These are phyloP conservation scores for Chiloscyllium punctatum DNA, from an alignment of 2,797 vertebrate genomes.

Conservation along the genomic window DNA sequence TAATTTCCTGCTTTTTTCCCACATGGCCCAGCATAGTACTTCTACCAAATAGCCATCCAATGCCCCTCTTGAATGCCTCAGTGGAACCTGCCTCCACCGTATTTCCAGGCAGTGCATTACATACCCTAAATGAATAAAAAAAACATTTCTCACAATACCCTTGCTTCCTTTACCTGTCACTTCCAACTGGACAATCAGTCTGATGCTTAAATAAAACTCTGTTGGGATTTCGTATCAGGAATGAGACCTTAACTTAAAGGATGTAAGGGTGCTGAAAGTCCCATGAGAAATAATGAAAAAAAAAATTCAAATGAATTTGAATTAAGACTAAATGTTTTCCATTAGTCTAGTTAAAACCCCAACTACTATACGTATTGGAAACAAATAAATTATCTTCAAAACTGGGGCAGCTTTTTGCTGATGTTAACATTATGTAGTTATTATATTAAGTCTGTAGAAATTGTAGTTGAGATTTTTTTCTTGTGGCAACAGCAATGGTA, in stretches of 20 bases:
- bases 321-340: not conserved
- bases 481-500: conserved; percentile 31
- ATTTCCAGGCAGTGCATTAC: no score
- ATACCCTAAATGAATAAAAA: no score
- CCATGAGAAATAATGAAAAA: not conserved
- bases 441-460: conserved; percentile 9
- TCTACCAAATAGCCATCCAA: no score
- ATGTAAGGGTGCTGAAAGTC: no score
- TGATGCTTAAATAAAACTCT: not conserved
- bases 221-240: not conserved
- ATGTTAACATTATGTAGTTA: conserved; percentile 20
- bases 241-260: not conserved
- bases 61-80: no score
- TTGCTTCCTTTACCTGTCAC: no score
- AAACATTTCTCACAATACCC: no score
- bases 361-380: not conserved
- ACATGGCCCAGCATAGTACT: no score
- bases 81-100: no score
- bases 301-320: not conserved
- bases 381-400: not conserved
- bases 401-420: not conserved
- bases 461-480: not conserved
- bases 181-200: not conserved
- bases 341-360: not conserved
- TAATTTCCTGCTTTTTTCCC: no score